A percentile compares a stretch with the other conserved stretches of the same genome.
Evolutionary conservation across 2,113 vertebrate genomes (phyloP).

Genomic region (Gorsachius goisagi): DNA sequence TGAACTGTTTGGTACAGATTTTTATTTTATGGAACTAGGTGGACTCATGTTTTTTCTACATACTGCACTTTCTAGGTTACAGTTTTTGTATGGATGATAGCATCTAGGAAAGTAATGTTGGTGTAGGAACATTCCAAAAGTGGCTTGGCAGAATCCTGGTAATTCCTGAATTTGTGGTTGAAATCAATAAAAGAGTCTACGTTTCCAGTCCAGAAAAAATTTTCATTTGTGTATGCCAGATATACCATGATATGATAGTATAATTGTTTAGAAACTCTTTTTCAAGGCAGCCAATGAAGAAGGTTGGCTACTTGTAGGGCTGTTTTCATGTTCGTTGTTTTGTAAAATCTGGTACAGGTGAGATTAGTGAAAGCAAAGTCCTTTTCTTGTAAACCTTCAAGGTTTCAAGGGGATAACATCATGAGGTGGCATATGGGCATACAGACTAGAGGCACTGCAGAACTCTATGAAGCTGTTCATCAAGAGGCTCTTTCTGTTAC

Average conservation of each 20-base stretch:
- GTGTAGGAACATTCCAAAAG: not conserved
- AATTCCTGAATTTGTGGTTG: not conserved
- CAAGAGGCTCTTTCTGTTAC: not conserved
- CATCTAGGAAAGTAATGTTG: not conserved
- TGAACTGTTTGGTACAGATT: not conserved
- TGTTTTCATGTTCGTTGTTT: not conserved
- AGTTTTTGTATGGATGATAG: not conserved
- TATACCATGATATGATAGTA: not conserved
- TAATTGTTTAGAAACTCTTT: not conserved
- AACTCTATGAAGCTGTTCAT: not conserved
- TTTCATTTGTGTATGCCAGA: not conserved
- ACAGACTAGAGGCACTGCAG: not conserved
- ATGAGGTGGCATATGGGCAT: not conserved
- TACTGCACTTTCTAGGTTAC: not conserved
- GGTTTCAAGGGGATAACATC: not conserved
- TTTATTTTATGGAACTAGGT: not conserved
- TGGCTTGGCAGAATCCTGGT: not conserved
- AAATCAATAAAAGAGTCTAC: not conserved
- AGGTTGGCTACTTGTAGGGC: not conserved
- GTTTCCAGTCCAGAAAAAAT: not conserved
- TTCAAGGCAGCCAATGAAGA: not conserved
- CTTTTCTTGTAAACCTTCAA: not conserved
- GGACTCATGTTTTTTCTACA: not conserved
- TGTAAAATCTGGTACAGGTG: not conserved
- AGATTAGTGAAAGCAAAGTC: not conserved